Evolutionary conservation across 1,140 invertebrate species (phyloP), one percentile per base, ranked within the genome.

Genomic region (Drosophila lacteicornis): DNA sequence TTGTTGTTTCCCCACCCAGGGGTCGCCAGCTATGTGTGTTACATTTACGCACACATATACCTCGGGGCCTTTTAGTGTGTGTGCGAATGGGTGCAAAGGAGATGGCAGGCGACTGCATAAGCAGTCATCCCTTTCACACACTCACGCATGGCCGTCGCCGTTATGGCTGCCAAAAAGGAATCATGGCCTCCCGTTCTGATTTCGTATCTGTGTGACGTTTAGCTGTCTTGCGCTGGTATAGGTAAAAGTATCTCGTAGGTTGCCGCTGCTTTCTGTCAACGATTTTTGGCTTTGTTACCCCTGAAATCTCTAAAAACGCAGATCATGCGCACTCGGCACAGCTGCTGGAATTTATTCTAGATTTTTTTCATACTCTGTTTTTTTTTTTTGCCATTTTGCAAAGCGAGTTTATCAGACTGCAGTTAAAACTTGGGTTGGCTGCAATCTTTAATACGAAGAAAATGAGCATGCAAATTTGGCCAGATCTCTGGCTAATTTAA

Each of bases 341-440:
- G 59, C 75, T 82, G 75, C 75, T 62, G 49, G 61, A 15, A 43
- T 59, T 71, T 70, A 55, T 55, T 36, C 40, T 43, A 13, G 22
- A 51, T 38, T 30, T 36, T 38, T 58, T 75, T 47, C 13, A 15
- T 42, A 49, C 30, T 61, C 45, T 51, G n/a, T 45, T 50, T 47
- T 40, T 40, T 46, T 47, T 40, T 40, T 46, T 25, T 40, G 4
- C 13, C 12, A 43, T 22, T 57, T 22, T 46, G 71, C 42, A 57
- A 40, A 50, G 40, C 67, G 57, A 66, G 75, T 73, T 80, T 86
- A 80, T 60, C 51, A 46, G 73, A 74, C 49, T 74, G 84, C 77
- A 86, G 80, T 88, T 88, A 88, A 87, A 86, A 83, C 57, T 86
- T 80, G 71, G 62, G 50, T 55, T 58, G 75, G 63, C 53, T 78